phyloP scores from a whole-genome alignment of 2,797 vertebrate species.

The Tapirus indicus region DNA sequence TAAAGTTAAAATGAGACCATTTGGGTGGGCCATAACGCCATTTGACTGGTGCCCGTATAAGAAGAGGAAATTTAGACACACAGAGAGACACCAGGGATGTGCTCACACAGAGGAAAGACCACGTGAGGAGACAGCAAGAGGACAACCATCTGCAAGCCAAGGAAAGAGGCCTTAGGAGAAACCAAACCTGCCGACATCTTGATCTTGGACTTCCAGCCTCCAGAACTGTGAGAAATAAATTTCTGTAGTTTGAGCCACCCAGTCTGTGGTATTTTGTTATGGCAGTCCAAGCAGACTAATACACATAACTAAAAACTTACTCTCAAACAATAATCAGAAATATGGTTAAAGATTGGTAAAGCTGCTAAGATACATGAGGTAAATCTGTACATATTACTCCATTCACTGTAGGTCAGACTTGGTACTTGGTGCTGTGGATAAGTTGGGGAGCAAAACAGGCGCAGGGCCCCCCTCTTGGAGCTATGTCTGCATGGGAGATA shows the following conservation, averaged over 20 bases:
- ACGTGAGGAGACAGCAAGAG: background rate
- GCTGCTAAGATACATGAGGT: background rate
- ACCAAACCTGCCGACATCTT: background rate
- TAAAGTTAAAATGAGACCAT: background rate
- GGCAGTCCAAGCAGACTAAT: background rate
- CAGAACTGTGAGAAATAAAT: conserved; percentile 4
- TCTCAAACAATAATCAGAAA: conserved; percentile 15
- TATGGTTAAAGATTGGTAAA: background rate
- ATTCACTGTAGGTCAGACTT: background rate
- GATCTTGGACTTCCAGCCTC: background rate
- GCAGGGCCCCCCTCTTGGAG: background rate
- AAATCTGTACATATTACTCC: background rate
- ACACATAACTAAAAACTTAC: background rate
- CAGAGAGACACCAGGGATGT: background rate
- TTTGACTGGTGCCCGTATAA: background rate
- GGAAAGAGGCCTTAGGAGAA: background rate
- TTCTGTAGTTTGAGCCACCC: background rate
- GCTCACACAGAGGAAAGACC: background rate
- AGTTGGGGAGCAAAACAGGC: background rate
- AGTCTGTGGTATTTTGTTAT: background rate
- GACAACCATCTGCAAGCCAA: background rate
- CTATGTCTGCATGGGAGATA: background rate
- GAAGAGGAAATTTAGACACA: background rate
- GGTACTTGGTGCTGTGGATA: background rate
- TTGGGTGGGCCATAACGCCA: background rate